Base-by-base conservation (phyloP, 2,113 vertebrate species). In the Stegostoma tigrinum region DNA sequence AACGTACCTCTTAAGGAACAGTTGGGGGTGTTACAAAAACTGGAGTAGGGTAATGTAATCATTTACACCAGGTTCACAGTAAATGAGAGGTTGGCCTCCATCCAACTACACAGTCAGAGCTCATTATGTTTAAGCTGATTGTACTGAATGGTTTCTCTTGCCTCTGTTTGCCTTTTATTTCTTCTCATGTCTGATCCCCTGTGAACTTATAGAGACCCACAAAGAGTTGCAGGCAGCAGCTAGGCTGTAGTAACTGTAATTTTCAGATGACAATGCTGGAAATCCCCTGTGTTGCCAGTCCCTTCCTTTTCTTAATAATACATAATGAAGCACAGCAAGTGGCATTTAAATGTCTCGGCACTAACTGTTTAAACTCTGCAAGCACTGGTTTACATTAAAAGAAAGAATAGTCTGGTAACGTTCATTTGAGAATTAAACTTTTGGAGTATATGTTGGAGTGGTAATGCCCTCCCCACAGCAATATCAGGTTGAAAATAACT, bases 91-190 rank as follows among this genome's bases (percentile, higher is more conserved):
- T 96, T 97, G 97, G 97, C 97, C 95, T 68, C 34, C 15, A 96
- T 72, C 97, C 97, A 97, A 96, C 96, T 90, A 7, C 96, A 0
- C 97, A 97, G 97, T 96, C 96, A 97, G 96, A 96, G 96, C 97
- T 97, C 97, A 97, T 97, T 97, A 97, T 30, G 83, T 96, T 30
- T 15, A 96, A 96, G 97, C 96, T 96, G 97, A 96, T 96, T 96
- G 97, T 96, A 96, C 96, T 34, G 96, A 96, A 67, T 96, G 97
- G 96, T 97, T 97, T 97, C 96, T 96, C 96, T 0, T 96, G 96
- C 97, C 97, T 96, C 97, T 97, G 97, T 97, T 97, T 97, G 97
- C 96, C 97, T 97, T 97, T 96, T 97, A 96, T 96, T 97, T 96
- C 96, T 96, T 95, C 96, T 97, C 96, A 23, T 34, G 96, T 96